Evolutionary conservation across 2,797 vertebrate species (phyloP).

Genomic region (Meriones psammophilus): DNA sequence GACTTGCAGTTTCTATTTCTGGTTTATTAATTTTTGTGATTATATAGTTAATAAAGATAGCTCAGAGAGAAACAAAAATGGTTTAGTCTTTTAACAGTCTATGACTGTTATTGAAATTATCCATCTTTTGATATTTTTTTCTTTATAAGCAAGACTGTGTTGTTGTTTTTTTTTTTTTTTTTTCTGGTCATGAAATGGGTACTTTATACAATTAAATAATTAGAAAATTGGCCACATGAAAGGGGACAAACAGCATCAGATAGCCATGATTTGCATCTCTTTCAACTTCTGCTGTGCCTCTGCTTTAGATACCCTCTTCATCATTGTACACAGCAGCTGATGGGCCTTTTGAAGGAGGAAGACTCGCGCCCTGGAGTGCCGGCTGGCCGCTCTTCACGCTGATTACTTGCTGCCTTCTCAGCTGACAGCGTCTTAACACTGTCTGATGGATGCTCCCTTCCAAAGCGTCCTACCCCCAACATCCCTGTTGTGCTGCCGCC

Average conservation of each 20-base stretch:
- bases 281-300: not conserved
- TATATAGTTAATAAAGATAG: constrained; percentile 64
- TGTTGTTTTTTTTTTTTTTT: not conserved
- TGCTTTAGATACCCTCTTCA: not conserved
- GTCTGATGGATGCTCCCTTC: constrained; percentile 3
- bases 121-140: constrained; percentile 2
- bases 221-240: not conserved
- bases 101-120: constrained; percentile 52
- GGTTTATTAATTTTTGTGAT: constrained; percentile 63
- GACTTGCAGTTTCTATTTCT: constrained; percentile 60
- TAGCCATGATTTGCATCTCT: not conserved
- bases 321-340: not conserved
- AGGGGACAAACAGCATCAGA: not conserved
- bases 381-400: not conserved
- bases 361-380: not conserved
- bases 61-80: constrained; percentile 38
- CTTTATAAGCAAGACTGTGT: not conserved
- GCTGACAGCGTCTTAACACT: not conserved
- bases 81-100: constrained; percentile 45
- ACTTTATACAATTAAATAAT: not conserved
- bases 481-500: not conserved
- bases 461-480: not conserved
- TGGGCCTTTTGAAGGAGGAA: not conserved
- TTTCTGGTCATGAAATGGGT: not conserved
- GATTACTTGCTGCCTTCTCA: not conserved